These are phyloP conservation scores for Pogonomyrmex californicus DNA, from an alignment of 1,140 invertebrate species.

Conservation along the genomic window DNA sequence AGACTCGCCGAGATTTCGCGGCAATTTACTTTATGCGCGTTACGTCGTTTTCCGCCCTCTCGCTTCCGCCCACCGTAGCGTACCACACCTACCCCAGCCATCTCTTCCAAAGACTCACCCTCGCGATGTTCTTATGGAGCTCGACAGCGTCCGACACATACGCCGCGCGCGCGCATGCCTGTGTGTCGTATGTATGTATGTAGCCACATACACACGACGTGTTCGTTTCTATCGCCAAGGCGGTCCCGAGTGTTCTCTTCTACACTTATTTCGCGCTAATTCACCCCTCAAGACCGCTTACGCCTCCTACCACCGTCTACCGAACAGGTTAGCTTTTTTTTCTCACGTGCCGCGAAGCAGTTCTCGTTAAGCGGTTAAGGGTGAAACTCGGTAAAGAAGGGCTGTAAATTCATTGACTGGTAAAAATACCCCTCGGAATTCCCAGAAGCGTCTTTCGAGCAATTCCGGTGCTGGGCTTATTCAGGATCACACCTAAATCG, in stretches of 20 bases:
- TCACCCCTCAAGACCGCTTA: conserved; percentile 85
- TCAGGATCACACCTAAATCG: conserved; percentile 42
- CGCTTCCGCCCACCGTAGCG: conserved; percentile 53
- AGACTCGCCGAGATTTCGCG: conserved; percentile 81
- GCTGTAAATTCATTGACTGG: conserved; percentile 87
- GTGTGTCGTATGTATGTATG: conserved; percentile 8
- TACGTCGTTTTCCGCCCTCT: conserved; percentile 83
- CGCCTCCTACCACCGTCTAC: conserved; percentile 62
- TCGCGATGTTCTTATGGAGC: conserved; percentile 69
- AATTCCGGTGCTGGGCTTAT: conserved; percentile 54
- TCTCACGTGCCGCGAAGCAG: conserved; percentile 85
- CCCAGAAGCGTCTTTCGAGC: conserved; percentile 72
- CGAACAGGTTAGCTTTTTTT: conserved; percentile 82
- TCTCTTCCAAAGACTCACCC: conserved; percentile 75
- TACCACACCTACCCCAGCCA: conserved; percentile 57
- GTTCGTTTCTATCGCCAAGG: conserved; percentile 69
- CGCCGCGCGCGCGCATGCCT: not conserved
- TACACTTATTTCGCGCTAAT: conserved; percentile 85
- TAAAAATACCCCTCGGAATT: conserved; percentile 82
- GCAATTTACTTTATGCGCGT: conserved; percentile 84
- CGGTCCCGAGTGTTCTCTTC: conserved; percentile 69
- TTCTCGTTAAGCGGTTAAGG: conserved; percentile 84
- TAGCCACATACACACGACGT: conserved; percentile 10
- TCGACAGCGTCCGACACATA: conserved; percentile 41
- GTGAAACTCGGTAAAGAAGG: conserved; percentile 81